Evolutionary conservation across 1,140 invertebrate species (phyloP).

Genomic region (Drosophila elegans): DNA sequence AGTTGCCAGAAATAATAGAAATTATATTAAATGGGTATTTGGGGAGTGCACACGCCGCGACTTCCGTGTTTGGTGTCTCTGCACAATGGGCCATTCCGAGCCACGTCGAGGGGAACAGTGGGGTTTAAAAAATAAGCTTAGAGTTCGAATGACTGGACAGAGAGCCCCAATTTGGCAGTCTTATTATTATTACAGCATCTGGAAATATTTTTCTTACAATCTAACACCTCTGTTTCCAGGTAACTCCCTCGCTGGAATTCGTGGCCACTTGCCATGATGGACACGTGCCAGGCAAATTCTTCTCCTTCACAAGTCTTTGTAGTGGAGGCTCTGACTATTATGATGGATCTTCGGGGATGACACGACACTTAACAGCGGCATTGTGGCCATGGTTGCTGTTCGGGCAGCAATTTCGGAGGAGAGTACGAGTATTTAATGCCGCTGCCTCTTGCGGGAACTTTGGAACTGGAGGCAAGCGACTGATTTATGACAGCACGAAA

Average conservation of each 20-base stretch:
- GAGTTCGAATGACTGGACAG: constrained; percentile 19
- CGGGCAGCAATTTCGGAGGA: constrained; percentile 68
- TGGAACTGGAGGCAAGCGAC: constrained; percentile 49
- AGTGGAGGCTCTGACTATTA: constrained; percentile 30
- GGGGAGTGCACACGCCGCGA: constrained; percentile 70
- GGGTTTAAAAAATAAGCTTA: constrained; percentile 24
- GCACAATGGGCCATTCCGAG: constrained; percentile 71
- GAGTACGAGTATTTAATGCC: constrained; percentile 69
- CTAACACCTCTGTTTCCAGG: constrained; percentile 40
- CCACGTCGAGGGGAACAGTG: neutral
- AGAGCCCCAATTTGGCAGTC: constrained; percentile 57
- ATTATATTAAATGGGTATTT: constrained; percentile 82
- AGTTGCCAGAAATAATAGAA: constrained; percentile 71
- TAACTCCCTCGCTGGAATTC: constrained; percentile 48
- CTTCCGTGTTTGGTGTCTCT: constrained; percentile 66
- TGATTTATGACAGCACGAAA: constrained; percentile 74
- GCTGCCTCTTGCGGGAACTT: constrained; percentile 26
- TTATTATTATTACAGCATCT: constrained; percentile 73
- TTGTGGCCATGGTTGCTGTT: constrained; percentile 25
- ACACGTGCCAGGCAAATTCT: constrained; percentile 77
- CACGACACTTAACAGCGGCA: constrained; percentile 74
- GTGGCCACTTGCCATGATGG: constrained; percentile 56
- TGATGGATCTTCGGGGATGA: constrained; percentile 78
- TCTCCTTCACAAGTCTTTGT: constrained; percentile 44
- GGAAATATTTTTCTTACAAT: constrained; percentile 30